A percentile compares a stretch with the other conserved stretches of the same genome.
phyloP scores from a whole-genome alignment of 2,797 vertebrate genomes.

The Vipera latastei region DNA sequence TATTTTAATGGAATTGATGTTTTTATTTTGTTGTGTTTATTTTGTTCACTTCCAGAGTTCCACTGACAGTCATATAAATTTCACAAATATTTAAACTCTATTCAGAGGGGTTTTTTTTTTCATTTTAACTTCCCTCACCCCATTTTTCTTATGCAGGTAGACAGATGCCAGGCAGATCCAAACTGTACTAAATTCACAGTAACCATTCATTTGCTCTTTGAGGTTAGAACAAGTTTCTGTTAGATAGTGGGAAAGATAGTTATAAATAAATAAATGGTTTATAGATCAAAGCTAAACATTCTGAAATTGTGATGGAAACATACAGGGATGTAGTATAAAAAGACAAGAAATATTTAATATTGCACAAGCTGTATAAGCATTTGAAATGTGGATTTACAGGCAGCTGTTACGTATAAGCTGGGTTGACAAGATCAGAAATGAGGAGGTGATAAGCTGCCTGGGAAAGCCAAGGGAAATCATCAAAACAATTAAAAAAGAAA shows the following conservation, averaged over 20 bases:
- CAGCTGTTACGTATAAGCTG: no score
- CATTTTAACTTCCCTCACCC: no score
- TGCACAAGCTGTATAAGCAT: background rate
- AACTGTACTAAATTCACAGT: background rate
- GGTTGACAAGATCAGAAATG: no score
- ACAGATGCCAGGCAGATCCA: background rate
- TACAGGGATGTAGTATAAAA: background rate
- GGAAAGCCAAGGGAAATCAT: no score
- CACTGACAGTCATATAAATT: background rate
- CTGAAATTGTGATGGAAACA: background rate
- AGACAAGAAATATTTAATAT: background rate
- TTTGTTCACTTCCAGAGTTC: background rate
- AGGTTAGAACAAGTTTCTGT: background rate
- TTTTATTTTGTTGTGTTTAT: background rate
- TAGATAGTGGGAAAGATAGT: background rate
- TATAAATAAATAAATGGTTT: background rate
- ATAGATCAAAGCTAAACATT: background rate
- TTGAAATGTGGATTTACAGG: no score
- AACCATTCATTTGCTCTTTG: background rate
- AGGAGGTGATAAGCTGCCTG: no score
- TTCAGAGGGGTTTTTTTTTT: background rate
- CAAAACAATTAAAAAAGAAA: no score
- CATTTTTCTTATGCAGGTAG: background rate
- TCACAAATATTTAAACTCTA: background rate
- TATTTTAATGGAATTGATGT: background rate